These are phyloP conservation scores for Drosophila ezoana DNA, from an alignment of 2,888 invertebrate genomes.

Conservation along the genomic window DNA sequence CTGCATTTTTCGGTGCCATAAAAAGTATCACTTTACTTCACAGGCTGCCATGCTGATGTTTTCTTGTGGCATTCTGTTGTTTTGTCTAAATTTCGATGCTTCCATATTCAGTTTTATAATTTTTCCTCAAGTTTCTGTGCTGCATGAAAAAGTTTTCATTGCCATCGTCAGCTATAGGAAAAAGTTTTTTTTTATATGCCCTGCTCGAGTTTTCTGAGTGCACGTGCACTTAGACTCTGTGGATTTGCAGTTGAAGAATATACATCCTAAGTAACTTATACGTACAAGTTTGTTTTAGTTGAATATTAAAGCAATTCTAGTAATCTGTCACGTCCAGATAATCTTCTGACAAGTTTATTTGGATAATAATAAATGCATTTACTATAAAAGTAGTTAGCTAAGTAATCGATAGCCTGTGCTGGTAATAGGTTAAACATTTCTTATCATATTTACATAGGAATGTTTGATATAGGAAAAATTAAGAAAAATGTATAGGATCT, in stretches of 20 bases:
- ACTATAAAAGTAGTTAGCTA: no score
- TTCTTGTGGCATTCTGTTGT: constrained; percentile 37
- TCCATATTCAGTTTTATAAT: constrained; percentile 76
- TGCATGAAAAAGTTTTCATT: constrained; percentile 69
- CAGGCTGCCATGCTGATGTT: constrained; percentile 31
- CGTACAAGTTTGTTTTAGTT: constrained; percentile 19
- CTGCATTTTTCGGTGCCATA: constrained; percentile 47
- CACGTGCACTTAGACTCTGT: constrained; percentile 28
- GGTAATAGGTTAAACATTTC: background rate
- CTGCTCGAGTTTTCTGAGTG: constrained; percentile 28
- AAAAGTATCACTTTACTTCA: constrained; percentile 70
- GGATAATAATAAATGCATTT: no score
- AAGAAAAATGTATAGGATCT: no score
- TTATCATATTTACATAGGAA: background rate
- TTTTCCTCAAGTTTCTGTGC: constrained; percentile 55
- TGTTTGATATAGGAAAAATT: no score
- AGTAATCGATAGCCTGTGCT: background rate
- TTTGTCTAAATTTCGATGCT: constrained; percentile 63
- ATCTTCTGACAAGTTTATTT: background rate
- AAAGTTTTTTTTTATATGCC: constrained; percentile 43
- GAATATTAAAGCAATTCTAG: constrained; percentile 20
- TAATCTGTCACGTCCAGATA: constrained; percentile 14
- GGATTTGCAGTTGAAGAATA: constrained; percentile 9
- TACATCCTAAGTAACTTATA: constrained; percentile 17
- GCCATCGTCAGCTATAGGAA: constrained; percentile 47